These are phyloP conservation scores for Pseudolycoriella hygida DNA, from an alignment of 2,888 invertebrate species.

Conservation along the genomic window DNA sequence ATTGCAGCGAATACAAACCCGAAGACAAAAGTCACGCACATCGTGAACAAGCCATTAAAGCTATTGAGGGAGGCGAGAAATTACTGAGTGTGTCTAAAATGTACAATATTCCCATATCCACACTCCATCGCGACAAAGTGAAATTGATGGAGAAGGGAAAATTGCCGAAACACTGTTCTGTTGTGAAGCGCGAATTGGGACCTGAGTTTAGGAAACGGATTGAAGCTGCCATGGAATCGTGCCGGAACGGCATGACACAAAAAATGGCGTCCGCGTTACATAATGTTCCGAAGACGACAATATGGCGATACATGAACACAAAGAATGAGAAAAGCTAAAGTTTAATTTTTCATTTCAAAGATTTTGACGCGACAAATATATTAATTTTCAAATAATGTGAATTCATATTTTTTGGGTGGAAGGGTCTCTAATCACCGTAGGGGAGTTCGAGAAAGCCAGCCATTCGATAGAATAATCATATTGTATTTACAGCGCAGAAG, in stretches of 20 bases:
- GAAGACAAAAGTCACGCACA: slow-evolving; percentile 22
- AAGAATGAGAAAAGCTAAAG: too few species aligned
- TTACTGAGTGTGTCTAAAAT: slow-evolving; percentile 25
- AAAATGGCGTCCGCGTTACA: slow-evolving; percentile 27
- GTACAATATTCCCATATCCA: slow-evolving; percentile 28
- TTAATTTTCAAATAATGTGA: too few species aligned
- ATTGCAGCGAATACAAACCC: slow-evolving; percentile 22
- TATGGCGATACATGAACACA: slow-evolving; percentile 22
- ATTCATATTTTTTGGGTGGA: too few species aligned
- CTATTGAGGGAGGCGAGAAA: slow-evolving; percentile 24
- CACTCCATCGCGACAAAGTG: slow-evolving; percentile 26
- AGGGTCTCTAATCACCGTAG: too few species aligned
- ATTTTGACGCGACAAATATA: too few species aligned
- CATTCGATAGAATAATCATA: too few species aligned
- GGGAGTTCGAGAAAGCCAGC: too few species aligned
- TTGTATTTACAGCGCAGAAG: too few species aligned
- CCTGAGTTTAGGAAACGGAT: slow-evolving; percentile 24
- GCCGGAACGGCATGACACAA: slow-evolving; percentile 26
- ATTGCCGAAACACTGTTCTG: slow-evolving; percentile 23
- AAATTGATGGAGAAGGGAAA: slow-evolving; percentile 23
- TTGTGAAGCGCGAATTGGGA: slow-evolving; percentile 19
- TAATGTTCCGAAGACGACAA: slow-evolving; percentile 27
- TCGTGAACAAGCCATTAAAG: slow-evolving; percentile 22
- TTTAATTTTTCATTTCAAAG: too few species aligned
- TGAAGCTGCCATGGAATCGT: slow-evolving; percentile 25